These are phyloP conservation scores for Natator depressus DNA, from an alignment of 2,113 vertebrate species.

Conservation along the genomic window DNA sequence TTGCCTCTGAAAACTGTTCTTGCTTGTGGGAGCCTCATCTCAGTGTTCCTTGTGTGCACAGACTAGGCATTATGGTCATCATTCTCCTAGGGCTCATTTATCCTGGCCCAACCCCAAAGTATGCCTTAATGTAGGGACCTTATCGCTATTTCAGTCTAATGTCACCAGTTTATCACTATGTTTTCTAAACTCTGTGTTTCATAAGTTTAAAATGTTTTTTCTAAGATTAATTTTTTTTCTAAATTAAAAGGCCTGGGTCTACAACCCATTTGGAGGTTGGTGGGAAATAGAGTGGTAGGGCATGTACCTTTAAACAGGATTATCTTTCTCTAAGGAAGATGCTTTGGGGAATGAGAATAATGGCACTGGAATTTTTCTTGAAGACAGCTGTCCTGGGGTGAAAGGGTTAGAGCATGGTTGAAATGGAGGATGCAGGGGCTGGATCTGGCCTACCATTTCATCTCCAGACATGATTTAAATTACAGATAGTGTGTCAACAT, in stretches of 20 bases:
- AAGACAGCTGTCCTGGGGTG: accelerated
- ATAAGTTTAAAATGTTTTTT: neutral
- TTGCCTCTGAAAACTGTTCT: neutral
- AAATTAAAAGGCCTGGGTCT: neutral
- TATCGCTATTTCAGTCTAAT: neutral
- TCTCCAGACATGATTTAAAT: neutral
- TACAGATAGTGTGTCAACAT: constrained; percentile 8
- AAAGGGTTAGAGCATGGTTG: neutral
- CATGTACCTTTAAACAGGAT: neutral
- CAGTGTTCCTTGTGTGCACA: neutral
- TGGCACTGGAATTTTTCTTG: neutral
- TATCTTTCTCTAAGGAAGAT: neutral
- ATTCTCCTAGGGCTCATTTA: neutral
- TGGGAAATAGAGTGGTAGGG: neutral
- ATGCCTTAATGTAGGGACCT: neutral
- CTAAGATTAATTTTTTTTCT: neutral
- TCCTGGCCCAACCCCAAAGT: neutral
- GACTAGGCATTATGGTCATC: neutral
- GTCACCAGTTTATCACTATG: neutral
- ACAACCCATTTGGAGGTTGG: neutral
- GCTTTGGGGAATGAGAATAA: neutral
- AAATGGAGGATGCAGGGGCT: neutral
- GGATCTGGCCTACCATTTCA: neutral
- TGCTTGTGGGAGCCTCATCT: neutral
- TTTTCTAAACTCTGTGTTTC: neutral